A percentile compares a stretch with the other conserved stretches of the same genome.
phyloP scores from a whole-genome alignment of 1,140 invertebrate species.

The Calliphora vicina region DNA sequence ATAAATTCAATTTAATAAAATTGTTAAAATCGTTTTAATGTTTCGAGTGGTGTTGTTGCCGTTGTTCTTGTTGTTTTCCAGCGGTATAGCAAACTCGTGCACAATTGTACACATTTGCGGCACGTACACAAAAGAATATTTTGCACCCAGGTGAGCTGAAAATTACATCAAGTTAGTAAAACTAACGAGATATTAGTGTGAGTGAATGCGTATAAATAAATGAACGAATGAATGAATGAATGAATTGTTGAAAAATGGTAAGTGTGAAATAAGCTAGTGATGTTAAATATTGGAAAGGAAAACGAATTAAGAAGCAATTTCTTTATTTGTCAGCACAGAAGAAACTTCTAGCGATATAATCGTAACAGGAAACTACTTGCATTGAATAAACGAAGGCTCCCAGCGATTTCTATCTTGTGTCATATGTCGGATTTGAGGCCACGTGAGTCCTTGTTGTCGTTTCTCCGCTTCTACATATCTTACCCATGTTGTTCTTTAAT shows the following conservation, averaged over 20 bases:
- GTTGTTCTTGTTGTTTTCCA: neutral
- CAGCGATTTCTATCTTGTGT: too few species aligned
- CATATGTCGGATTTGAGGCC: too few species aligned
- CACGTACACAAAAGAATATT: conserved; percentile 45
- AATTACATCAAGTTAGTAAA: conserved; percentile 47
- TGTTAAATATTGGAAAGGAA: neutral
- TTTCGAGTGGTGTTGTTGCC: neutral
- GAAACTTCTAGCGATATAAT: too few species aligned
- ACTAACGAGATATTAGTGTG: conserved; percentile 19
- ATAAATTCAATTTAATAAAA: conserved; percentile 64
- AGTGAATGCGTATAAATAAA: neutral
- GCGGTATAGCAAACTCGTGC: neutral
- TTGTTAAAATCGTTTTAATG: conserved; percentile 61
- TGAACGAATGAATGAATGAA: neutral
- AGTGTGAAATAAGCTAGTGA: neutral
- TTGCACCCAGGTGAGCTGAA: conserved; percentile 61
- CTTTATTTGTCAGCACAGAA: too few species aligned
- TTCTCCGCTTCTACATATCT: too few species aligned
- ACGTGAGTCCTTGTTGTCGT: too few species aligned
- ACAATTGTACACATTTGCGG: neutral
- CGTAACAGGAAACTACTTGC: too few species aligned
- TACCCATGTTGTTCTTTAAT: too few species aligned
- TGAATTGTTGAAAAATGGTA: neutral
- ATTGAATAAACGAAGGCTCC: too few species aligned
- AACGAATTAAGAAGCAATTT: too few species aligned